Percentiles rank a stretch among this genome's conserved stretches.
Conservation (phyloP, 2,113 vertebrate species). For the Cyprinodon variegatus region DNA sequence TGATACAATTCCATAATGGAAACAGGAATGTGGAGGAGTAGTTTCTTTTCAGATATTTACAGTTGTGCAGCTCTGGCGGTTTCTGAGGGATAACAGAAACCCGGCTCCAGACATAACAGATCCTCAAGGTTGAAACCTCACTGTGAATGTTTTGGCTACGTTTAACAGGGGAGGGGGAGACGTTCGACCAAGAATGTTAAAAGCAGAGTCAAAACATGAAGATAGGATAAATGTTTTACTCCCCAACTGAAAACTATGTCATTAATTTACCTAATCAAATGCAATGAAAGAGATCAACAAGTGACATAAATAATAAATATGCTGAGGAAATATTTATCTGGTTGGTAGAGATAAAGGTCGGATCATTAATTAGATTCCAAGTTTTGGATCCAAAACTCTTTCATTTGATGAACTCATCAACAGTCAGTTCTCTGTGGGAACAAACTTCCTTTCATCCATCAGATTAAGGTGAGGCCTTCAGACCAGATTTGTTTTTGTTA, state of each 20-base stretch:
- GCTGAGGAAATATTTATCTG: background rate
- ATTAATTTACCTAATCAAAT: background rate
- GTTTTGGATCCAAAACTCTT: background rate
- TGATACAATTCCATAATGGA: slow-evolving; percentile 70
- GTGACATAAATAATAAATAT: background rate
- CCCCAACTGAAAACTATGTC: background rate
- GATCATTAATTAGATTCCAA: background rate
- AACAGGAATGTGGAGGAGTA: slow-evolving; percentile 41
- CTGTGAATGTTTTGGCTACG: slow-evolving; percentile 34
- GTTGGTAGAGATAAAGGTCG: background rate
- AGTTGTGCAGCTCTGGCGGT: slow-evolving; percentile 33
- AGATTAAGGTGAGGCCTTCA: no score
- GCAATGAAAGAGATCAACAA: background rate
- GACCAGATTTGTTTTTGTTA: no score
- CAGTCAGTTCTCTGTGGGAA: no score
- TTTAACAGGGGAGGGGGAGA: background rate
- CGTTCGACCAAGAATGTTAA: no score
- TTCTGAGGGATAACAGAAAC: slow-evolving; percentile 26
- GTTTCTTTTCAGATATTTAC: slow-evolving; percentile 59
- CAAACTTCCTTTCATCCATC: no score
- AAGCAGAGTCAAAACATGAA: background rate
- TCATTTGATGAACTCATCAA: background rate
- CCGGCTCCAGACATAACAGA: slow-evolving; percentile 42
- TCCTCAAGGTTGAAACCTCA: slow-evolving; percentile 35
- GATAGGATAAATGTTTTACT: background rate